Evolutionary conservation across 2,888 invertebrate species (phyloP).

Genomic region (Chrysopilus asiliformis): DNA sequence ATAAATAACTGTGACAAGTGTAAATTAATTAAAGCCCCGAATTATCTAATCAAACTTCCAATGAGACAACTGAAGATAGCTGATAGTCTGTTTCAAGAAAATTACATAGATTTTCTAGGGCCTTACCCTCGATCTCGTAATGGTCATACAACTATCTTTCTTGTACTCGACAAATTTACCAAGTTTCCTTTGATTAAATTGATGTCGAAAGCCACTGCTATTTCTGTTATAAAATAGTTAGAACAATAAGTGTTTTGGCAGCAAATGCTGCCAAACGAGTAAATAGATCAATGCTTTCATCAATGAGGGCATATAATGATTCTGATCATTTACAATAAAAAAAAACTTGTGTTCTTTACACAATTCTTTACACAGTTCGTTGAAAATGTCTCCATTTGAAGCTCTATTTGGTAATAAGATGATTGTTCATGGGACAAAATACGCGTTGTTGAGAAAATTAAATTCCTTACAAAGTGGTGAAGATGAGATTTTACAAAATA

Average conservation of each 20-base stretch:
- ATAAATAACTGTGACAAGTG: slow-evolving; percentile 9
- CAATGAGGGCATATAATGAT: slow-evolving; percentile 18
- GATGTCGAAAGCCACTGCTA: slow-evolving; percentile 3
- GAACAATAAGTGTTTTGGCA: slow-evolving; percentile 19
- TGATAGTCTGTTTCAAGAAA: slow-evolving; percentile 9
- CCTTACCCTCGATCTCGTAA: slow-evolving; percentile 9
- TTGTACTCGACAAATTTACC: slow-evolving; percentile 10
- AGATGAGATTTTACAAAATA: too few species aligned
- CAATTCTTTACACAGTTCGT: slow-evolving; percentile 19
- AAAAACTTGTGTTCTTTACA: slow-evolving; percentile 19
- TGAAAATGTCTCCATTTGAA: slow-evolving; percentile 18
- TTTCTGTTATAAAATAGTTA: slow-evolving; percentile 6
- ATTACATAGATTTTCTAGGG: slow-evolving; percentile 11
- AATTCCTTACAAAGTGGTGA: too few species aligned
- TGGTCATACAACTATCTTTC: slow-evolving; percentile 7
- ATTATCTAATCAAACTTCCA: slow-evolving; percentile 6
- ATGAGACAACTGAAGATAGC: slow-evolving; percentile 7
- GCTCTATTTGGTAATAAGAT: slow-evolving; percentile 17
- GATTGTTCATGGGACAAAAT: slow-evolving; percentile 9
- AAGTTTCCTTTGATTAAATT: slow-evolving; percentile 10
- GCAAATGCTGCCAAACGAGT: slow-evolving; percentile 22
- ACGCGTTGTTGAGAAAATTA: slow-evolving; percentile 4
- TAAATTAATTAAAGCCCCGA: slow-evolving; percentile 8
- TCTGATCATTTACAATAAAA: slow-evolving; percentile 19
- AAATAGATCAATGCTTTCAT: slow-evolving; percentile 21